A percentile compares a stretch with the other conserved stretches of the same genome.
phyloP scores from a whole-genome alignment of 2,888 invertebrate species.

The Sarcophaga carnaria region DNA sequence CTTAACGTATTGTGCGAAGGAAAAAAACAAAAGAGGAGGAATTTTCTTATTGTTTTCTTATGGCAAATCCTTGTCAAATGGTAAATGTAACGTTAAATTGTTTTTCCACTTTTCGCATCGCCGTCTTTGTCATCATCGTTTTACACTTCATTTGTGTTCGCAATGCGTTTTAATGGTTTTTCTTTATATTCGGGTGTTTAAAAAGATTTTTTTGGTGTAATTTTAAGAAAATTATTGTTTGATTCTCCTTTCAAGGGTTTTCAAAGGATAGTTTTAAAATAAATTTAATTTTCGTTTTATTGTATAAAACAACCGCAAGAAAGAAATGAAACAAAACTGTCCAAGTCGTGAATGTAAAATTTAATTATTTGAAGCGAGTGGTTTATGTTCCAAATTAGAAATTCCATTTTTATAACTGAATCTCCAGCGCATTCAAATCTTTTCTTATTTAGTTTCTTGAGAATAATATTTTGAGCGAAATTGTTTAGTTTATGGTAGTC shows the following conservation, averaged over 20 bases:
- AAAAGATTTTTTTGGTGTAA: constrained; percentile 20
- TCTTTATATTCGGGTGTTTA: background rate
- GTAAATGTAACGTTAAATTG: constrained; percentile 69
- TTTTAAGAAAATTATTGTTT: constrained; percentile 48
- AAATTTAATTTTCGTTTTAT: constrained; percentile 48
- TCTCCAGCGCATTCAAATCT: background rate
- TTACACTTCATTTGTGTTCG: constrained; percentile 66
- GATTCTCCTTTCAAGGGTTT: constrained; percentile 4
- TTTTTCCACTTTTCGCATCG: constrained; percentile 51
- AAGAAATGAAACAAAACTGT: constrained; percentile 11
- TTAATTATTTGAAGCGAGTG: constrained; percentile 26
- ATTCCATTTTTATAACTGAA: background rate
- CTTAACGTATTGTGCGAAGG: constrained; percentile 27
- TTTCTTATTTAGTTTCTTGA: background rate
- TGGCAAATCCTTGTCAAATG: constrained; percentile 62
- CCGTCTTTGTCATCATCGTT: constrained; percentile 42
- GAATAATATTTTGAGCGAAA: background rate
- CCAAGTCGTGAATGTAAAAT: constrained; percentile 11
- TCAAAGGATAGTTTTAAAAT: constrained; percentile 30
- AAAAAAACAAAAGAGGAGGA: constrained; percentile 39
- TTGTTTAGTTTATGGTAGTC: background rate
- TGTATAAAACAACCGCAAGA: constrained; percentile 9
- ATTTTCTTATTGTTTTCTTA: constrained; percentile 66
- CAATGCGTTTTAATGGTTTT: constrained; percentile 57
- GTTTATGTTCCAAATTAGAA: constrained; percentile 26